Evolutionary conservation across 2,113 vertebrate species (phyloP).

Genomic region (Mola mola): DNA sequence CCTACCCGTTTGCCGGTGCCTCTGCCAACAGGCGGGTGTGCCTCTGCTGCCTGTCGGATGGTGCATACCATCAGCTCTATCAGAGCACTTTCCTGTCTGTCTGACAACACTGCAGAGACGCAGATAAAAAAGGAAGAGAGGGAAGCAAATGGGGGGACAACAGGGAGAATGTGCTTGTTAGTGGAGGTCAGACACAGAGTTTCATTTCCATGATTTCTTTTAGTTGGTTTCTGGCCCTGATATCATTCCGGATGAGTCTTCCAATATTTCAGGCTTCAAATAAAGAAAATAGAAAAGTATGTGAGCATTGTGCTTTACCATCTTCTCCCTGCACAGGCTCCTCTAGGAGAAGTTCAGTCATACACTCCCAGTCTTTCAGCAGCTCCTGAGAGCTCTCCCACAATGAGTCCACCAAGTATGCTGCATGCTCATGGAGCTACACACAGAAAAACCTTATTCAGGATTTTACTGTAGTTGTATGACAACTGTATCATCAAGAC

Average conservation of each 20-base stretch:
- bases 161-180: too few relatives aligned
- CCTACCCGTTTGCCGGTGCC: conserved; percentile 96
- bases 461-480: not conserved
- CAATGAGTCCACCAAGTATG: conserved; percentile 97
- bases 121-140: not conserved
- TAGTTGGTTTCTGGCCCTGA: not conserved
- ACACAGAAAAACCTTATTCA: not conserved
- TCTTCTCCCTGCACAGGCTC: conserved; percentile 98
- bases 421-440: conserved; percentile 97
- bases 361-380: conserved; percentile 99
- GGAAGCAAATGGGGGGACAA: too few relatives aligned
- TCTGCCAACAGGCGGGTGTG: conserved; percentile 96
- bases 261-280: too few relatives aligned
- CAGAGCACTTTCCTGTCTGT: conserved; percentile 95
- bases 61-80: conserved; percentile 98
- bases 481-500: too few relatives aligned
- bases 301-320: conserved; percentile 78
- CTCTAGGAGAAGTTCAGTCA: conserved; percentile 96
- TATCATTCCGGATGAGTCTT: not conserved
- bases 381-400: conserved; percentile 99
- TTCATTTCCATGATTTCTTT: not conserved
- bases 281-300: too few relatives aligned
- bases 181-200: not conserved
- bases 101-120: conserved; percentile 89
- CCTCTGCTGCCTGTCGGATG: conserved; percentile 96